Evolutionary conservation across 2,888 invertebrate genomes (phyloP), one percentile per base, ranked within the genome.

Genomic region (Lasioglossum villosulum): DNA sequence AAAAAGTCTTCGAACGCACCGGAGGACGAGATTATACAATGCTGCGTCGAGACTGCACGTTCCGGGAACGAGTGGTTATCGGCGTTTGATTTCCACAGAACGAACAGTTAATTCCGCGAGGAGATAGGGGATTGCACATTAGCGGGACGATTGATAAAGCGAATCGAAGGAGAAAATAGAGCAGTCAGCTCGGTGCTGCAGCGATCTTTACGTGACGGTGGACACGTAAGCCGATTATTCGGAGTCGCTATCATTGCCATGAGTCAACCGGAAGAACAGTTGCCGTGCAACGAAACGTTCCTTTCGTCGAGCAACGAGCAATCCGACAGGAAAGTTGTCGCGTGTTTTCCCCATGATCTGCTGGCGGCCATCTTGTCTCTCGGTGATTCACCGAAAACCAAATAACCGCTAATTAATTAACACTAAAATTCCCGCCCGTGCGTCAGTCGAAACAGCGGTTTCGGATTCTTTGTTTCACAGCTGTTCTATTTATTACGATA

Each of bases 181-280:
- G 66, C 66, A 23, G 66, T 8, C 34, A 19, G 66, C 30, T 19
- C 66, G 66, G 5, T 1, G 30, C 63, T 16, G 63, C 16, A 10
- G 59, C 16, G 45, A 59, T 78, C 71, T 48, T 75, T 78, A 82
- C 82, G 76, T 78, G 84, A n/a, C 78, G 42, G 4, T 1, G 80
- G 73, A 87, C 90, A 90, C 90, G 90, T 89, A 87, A 86, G 83
- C 84, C 75, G 63, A 82, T 84, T 84, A 82, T 79, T 85, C 81
- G 75, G 27, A n/a, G 71, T 27, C 73, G 82, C 84, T 90, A 90
- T 89, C 90, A 76, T 66, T 59, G 5, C 74, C 48, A 56, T 90
- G 90, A 90, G 78, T 90, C 87, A 89, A 75, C 84, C 78, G 86
- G 87, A 89, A 84, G 86, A 82, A 78, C 84, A 63, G 52, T 42